phyloP scores from a whole-genome alignment of 2,113 vertebrate species.

The Saiga tatarica region DNA sequence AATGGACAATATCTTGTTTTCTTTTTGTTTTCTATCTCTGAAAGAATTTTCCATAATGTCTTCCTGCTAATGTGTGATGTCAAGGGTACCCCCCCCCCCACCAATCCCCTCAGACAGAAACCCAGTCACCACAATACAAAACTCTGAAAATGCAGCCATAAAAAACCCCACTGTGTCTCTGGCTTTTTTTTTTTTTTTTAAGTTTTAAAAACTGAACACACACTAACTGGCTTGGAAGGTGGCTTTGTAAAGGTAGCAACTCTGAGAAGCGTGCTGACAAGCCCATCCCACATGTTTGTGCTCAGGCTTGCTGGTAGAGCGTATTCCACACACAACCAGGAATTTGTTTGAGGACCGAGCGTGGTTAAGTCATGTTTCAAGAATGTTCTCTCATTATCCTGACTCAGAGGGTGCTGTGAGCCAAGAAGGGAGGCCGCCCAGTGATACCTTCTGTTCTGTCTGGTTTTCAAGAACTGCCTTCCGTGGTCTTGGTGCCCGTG shows the following conservation, averaged over 20 bases:
- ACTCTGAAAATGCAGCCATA: not conserved
- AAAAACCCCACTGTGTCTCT: not conserved
- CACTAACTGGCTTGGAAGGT: constrained; percentile 10
- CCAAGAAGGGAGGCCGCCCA: constrained; percentile 27
- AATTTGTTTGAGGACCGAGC: constrained; percentile 66
- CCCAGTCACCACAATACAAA: not conserved
- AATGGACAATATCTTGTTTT: not conserved
- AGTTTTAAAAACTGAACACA: not conserved
- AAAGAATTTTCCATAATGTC: constrained; percentile 14
- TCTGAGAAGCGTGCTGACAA: constrained; percentile 11
- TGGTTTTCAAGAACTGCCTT: constrained; percentile 46
- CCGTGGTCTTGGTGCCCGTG: not conserved
- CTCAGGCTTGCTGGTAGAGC: constrained; percentile 57
- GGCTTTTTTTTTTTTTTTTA: not conserved
- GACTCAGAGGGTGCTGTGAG: constrained; percentile 59
- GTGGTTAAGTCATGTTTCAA: constrained; percentile 70
- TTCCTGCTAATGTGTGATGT: not conserved
- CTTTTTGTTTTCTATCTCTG: not conserved
- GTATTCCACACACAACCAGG: constrained; percentile 61
- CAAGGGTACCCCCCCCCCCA: not conserved
- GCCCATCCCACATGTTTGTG: not conserved
- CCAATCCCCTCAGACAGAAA: not conserved
- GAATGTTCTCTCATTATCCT: constrained; percentile 74
- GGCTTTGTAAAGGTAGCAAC: constrained; percentile 8
- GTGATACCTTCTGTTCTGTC: constrained; percentile 54